A percentile compares a stretch with the other conserved stretches of the same genome.
Evolutionary conservation across 2,797 vertebrate genomes (phyloP).

Genomic region (Diglossa cyanea): DNA sequence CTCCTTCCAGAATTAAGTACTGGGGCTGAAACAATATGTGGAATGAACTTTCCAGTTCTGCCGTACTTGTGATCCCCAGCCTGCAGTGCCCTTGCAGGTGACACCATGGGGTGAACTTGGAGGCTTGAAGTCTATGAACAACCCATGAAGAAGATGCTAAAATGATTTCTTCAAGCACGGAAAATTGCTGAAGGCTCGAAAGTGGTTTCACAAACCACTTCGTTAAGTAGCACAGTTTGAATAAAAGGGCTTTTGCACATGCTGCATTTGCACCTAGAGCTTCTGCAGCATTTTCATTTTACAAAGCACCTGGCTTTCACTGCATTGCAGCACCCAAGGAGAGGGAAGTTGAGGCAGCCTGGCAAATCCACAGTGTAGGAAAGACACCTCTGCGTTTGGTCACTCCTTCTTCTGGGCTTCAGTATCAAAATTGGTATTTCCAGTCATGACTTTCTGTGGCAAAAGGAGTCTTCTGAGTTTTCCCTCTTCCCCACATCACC

Average conservation of each 20-base stretch:
- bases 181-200: constrained; percentile 15
- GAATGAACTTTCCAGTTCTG: constrained; percentile 24
- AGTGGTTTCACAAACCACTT: constrained; percentile 22
- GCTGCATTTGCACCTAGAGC: constrained; percentile 37
- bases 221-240: constrained; percentile 14
- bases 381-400: neutral
- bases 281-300: constrained; percentile 1
- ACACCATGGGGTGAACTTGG: constrained; percentile 15
- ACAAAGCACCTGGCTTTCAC: fast-evolving
- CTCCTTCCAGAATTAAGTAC: constrained; percentile 65
- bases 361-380: neutral
- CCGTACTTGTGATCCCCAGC: neutral
- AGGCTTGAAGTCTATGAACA: constrained; percentile 33
- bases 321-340: neutral
- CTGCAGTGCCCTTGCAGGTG: constrained; percentile 14
- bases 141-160: neutral
- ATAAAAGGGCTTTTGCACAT: neutral
- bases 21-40: constrained; percentile 64
- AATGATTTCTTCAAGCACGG: constrained; percentile 25
- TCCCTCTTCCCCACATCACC: neutral
- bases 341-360: neutral
- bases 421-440: neutral
- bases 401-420: neutral
- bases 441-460: neutral
- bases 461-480: neutral